Percentiles rank a stretch among this genome's conserved stretches.
phyloP scores from a whole-genome alignment of 2,797 vertebrate genomes.

The Diplodus puntazzo region DNA sequence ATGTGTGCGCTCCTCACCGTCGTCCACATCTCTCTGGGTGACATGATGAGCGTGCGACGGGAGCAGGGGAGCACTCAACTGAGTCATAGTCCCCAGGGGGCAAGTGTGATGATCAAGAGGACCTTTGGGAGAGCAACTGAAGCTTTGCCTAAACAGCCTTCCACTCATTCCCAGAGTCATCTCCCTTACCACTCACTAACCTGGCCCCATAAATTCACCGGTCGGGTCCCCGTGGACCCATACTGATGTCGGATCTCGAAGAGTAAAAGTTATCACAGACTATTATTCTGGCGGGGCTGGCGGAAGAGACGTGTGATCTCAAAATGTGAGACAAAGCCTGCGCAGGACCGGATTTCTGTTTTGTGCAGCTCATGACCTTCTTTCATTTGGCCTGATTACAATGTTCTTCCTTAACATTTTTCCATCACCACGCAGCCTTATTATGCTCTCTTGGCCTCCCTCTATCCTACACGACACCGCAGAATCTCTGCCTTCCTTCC shows the following conservation, averaged over 20 bases:
- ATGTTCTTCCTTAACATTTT: neutral
- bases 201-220: slow-evolving; percentile 59
- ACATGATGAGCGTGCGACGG: slow-evolving; percentile 65
- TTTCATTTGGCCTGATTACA: neutral
- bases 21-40: slow-evolving; percentile 45
- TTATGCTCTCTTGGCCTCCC: slow-evolving; percentile 9
- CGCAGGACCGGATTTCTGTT: neutral
- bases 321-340: slow-evolving; percentile 15
- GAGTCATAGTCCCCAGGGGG: slow-evolving; percentile 62
- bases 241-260: slow-evolving; percentile 38
- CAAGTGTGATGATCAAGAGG: slow-evolving; percentile 69
- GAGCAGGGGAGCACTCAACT: slow-evolving; percentile 60
- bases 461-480: slow-evolving; percentile 12
- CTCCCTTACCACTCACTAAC: slow-evolving; percentile 60
- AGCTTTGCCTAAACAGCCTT: slow-evolving; percentile 65
- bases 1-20: slow-evolving; percentile 20
- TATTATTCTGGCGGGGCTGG: slow-evolving; percentile 24
- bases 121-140: slow-evolving; percentile 61
- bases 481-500: slow-evolving; percentile 30
- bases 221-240: slow-evolving; percentile 39
- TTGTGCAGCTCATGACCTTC: too few relatives aligned
- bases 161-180: slow-evolving; percentile 60
- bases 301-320: slow-evolving; percentile 31
- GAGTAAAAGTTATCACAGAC: slow-evolving; percentile 61
- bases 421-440: slow-evolving; percentile 14